Evolutionary conservation across 2,888 invertebrate species (phyloP).

Genomic region (Caenorhabditis sp.): DNA sequence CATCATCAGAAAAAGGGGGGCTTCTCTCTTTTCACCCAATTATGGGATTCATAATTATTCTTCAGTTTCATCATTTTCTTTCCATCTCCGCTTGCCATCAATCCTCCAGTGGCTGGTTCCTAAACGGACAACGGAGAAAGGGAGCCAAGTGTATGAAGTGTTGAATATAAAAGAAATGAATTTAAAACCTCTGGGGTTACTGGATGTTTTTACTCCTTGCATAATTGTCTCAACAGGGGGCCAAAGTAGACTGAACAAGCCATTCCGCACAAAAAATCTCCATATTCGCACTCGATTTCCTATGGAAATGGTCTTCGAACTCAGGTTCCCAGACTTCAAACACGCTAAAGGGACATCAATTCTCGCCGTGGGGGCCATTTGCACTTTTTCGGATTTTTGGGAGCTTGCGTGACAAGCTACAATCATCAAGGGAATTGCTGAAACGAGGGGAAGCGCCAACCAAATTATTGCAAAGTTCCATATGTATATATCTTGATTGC

Average conservation of each 20-base stretch:
- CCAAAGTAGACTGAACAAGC: not conserved
- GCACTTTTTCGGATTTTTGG: constrained; percentile 18
- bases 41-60: constrained; percentile 45
- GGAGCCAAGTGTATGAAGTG: constrained; percentile 25
- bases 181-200: no score
- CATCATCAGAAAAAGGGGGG: constrained; percentile 13
- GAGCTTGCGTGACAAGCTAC: constrained; percentile 43
- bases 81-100: constrained; percentile 34
- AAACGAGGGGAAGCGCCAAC: not conserved
- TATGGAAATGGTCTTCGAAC: constrained; percentile 10
- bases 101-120: constrained; percentile 27
- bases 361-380: constrained; percentile 5
- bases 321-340: constrained; percentile 18
- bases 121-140: not conserved
- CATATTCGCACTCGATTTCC: constrained; percentile 20
- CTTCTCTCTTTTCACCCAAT: constrained; percentile 11
- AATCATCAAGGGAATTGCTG: constrained; percentile 26
- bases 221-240: constrained; percentile 7
- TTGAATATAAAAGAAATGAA: constrained; percentile 23
- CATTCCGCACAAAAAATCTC: constrained; percentile 5
- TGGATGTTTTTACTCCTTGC: not conserved
- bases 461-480: constrained; percentile 38
- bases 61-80: constrained; percentile 14
- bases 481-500: constrained; percentile 48
- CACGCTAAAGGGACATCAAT: constrained; percentile 3